phyloP scores from a whole-genome alignment of 2,797 vertebrate genomes.

The Megalops cyprinoides region DNA sequence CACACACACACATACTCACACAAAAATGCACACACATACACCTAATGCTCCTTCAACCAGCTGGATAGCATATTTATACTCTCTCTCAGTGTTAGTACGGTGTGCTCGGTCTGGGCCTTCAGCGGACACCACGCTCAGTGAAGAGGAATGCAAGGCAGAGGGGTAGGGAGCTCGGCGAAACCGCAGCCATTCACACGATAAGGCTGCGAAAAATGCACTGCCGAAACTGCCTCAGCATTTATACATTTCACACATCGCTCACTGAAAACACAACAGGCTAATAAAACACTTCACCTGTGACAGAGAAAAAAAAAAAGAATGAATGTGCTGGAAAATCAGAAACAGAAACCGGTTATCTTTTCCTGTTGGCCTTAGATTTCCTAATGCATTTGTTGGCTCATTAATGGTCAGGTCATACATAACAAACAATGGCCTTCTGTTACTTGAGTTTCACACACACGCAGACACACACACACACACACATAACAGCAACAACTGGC shows the following conservation, averaged over 20 bases:
- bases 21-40: background rate
- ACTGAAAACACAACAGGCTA: background rate
- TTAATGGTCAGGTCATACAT: background rate
- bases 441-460: background rate
- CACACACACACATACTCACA: background rate
- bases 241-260: background rate
- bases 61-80: slow-evolving; percentile 4
- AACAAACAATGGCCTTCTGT: background rate
- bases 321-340: background rate
- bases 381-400: background rate
- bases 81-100: background rate
- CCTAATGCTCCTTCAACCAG: background rate
- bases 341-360: slow-evolving; percentile 7
- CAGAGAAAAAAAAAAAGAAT: background rate
- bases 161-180: background rate
- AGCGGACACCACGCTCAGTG: background rate
- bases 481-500: background rate
- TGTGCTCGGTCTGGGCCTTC: background rate
- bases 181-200: background rate
- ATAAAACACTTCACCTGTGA: background rate
- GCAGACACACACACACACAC: background rate
- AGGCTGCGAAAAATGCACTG: background rate
- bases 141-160: background rate
- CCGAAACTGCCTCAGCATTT: slow-evolving; percentile 1
- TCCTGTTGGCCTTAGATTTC: background rate